Conservation (phyloP, 2,888 invertebrate genomes). For the Oscheius sp. region DNA sequence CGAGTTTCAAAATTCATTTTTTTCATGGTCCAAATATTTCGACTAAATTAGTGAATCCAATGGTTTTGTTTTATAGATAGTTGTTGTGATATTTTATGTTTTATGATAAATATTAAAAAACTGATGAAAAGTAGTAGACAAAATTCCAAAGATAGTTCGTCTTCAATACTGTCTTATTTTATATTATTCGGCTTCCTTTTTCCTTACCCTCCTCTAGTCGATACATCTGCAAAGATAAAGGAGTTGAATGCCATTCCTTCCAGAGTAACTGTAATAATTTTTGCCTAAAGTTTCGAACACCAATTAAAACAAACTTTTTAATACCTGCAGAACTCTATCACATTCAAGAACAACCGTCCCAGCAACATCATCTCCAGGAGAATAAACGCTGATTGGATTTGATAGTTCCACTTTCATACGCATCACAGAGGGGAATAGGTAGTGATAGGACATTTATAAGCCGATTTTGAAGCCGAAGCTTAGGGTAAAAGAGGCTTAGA, state of each 20-base stretch:
- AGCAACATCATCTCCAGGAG: conserved; percentile 9
- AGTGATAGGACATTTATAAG: conserved; percentile 25
- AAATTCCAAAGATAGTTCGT: too few species aligned
- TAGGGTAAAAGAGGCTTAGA: neutral
- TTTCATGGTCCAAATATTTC: too few species aligned
- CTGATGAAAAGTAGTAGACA: too few species aligned
- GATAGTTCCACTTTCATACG: conserved; percentile 1
- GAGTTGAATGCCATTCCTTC: neutral
- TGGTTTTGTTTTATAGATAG: too few species aligned
- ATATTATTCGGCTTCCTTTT: too few species aligned
- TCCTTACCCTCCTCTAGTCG: neutral
- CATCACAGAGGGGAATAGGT: conserved; percentile 13
- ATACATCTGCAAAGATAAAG: conserved; percentile 1
- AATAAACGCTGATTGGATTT: neutral
- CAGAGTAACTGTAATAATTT: neutral
- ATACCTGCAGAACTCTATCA: neutral
- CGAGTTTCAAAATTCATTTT: too few species aligned
- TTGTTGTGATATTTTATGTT: too few species aligned
- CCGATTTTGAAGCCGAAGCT: neutral
- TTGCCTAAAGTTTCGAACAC: neutral
- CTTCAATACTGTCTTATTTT: too few species aligned
- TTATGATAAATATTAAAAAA: too few species aligned
- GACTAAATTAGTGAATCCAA: too few species aligned
- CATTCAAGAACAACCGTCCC: neutral
- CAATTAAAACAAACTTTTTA: neutral